Conservation (phyloP, 35 echinoderm and acorn worm genomes). For the Heliocidaris erythrogramma region DNA sequence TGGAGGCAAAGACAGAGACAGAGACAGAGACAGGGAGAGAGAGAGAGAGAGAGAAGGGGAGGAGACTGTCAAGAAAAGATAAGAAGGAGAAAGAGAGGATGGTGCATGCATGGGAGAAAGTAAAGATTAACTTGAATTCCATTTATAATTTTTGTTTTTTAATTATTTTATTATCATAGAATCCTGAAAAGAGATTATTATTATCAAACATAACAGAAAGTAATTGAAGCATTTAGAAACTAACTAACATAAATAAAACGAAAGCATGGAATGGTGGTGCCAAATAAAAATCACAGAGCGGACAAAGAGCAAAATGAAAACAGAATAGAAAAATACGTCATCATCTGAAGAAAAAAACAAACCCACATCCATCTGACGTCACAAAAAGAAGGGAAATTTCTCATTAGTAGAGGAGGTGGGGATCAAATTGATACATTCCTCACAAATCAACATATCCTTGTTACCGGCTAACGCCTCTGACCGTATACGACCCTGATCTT, state of each 20-base stretch:
- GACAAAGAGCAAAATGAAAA: neutral
- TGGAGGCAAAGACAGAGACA: neutral
- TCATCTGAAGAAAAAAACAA: neutral
- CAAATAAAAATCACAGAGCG: neutral
- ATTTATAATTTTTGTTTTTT: too few species aligned
- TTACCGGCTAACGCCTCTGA: neutral
- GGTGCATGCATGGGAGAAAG: too few species aligned
- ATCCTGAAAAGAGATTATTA: too few species aligned
- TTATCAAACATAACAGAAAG: too few species aligned
- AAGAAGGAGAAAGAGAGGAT: too few species aligned
- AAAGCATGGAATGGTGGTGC: neutral
- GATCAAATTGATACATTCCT: neutral
- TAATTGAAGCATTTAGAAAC: neutral
- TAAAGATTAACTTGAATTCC: too few species aligned
- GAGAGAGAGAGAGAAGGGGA: neutral
- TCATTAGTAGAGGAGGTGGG: neutral
- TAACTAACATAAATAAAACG: neutral
- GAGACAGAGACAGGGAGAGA: neutral
- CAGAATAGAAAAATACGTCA: neutral
- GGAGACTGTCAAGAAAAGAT: too few species aligned
- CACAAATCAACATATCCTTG: neutral
- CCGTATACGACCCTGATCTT: neutral
- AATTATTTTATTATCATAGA: too few species aligned
- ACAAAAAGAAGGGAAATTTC: neutral
- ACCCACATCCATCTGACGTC: neutral